Evolutionary conservation across 2,113 vertebrate genomes (phyloP), one percentile per base, ranked within the genome.

Genomic region (Nycticorax nycticorax): DNA sequence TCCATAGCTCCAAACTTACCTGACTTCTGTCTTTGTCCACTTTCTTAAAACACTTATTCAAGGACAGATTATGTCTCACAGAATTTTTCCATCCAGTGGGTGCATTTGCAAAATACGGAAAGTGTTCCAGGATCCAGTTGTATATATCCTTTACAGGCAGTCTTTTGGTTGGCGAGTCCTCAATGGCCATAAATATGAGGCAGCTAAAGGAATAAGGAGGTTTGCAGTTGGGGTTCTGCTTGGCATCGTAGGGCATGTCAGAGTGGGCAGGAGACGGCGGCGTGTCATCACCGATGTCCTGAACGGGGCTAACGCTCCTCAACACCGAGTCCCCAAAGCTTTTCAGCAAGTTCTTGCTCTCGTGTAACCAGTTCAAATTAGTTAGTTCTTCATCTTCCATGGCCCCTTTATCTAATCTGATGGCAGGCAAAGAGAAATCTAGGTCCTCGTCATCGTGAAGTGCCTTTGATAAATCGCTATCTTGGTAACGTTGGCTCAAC

Each of bases 1-100:
- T 55, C 48, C 62, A 73, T 3, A 86, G 57, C 60, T 82, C 67
- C 92, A 89, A 85, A 80, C 98, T 98, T 98, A 99, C 99, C 99
- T 99, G 99, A 97, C 99, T 99, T 97, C 99, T 98, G 98, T 99
- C 99, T 98, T 99, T 99, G 97, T 99, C 99, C 98, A 99, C 99
- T 97, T 99, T 99, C 98, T 99, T 99, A 98, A 99, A 99, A 98
- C 99, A 99, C 97, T 99, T 99, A 98, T 99, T 99, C 97, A 99
- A 98, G 7, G 99, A 99, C 72, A 99, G 97, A 97, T 99, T 99
- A 97, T 99, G 99, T 84, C 99, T 98, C 97, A 99, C 99, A 62
- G 99, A 99, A 98, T 99, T 99, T 98, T 99, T 99, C 99, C 99
- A 99, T 97, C 99, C 99, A 79, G 99, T 99, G 50, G 99, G 99